Base-by-base conservation (phyloP, 2,888 invertebrate species). In the Drosophila ustulata region DNA sequence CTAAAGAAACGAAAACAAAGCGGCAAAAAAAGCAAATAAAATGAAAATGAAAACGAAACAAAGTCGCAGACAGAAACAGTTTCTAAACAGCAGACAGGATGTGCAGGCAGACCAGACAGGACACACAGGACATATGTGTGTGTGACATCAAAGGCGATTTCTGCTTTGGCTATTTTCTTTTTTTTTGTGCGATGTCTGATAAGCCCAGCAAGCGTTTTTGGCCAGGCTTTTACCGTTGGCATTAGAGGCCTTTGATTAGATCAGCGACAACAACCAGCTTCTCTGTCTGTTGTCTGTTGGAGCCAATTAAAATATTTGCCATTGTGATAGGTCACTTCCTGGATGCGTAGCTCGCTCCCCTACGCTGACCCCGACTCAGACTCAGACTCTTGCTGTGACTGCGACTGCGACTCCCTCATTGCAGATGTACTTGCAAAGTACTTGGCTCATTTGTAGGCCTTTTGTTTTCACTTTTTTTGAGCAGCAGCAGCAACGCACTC, bases 221-320 rank as follows among this genome's bases (percentile, higher is more conserved):
- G 45, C 43, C 63, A 59, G 50, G 80, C 84, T 84, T 81, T 87
- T 87, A 81, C 85, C 88, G 81, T 84, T 81, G 74, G 63, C 70
- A 43, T 70, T 77, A 69, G 87, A 64, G 71, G 51, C 46, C 63
- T 65, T 59, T 89, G 88, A 82, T 82, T 82, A 89, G 82, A 89
- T 82, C 88, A 81, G 66, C 13, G 49, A 25, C 45, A 41, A 45
- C 43, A 30, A 26, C 9, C 28, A 37, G 11, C 37, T 2, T 37
- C 37, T 37, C 11, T n/a, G n/a, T 37, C 11, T 3, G 9, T 8
- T 1, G 13, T 18, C 50, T 39, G 53, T 18, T 18, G 53, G 18
- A 26, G 65, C 78, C 81, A 89, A 86, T 88, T 86, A 88, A 86
- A 89, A 89, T 86, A 75, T 80, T 83, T 86, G 77, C 72, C 70